A percentile compares a stretch with the other conserved stretches of the same genome.
Evolutionary conservation across 2,888 invertebrate genomes (phyloP).

Genomic region (Melangyna quadrimaculata): DNA sequence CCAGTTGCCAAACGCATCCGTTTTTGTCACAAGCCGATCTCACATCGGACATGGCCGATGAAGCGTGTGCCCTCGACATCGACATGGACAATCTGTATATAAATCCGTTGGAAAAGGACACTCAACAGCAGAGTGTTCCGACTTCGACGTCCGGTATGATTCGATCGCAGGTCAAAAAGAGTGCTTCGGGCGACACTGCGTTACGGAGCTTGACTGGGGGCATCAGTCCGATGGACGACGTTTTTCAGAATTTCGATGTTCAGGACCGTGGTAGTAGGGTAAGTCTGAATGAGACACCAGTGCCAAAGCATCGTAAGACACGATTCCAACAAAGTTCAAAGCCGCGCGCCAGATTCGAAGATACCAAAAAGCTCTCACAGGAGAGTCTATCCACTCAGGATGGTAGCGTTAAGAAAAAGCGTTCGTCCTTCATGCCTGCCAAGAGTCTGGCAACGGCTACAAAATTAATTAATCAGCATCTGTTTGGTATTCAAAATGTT

Average conservation of each 20-base stretch:
- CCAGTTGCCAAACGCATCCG: slow-evolving; percentile 97
- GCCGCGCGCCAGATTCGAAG: slow-evolving; percentile 81
- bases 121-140: slow-evolving; percentile 69
- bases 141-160: slow-evolving; percentile 81
- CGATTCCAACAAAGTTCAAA: slow-evolving; percentile 87
- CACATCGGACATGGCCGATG: slow-evolving; percentile 82
- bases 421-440: slow-evolving; percentile 84
- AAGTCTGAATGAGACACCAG: slow-evolving; percentile 85
- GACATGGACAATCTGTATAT: slow-evolving; percentile 93
- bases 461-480: slow-evolving; percentile 88
- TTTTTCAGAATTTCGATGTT: slow-evolving; percentile 82
- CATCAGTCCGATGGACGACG: slow-evolving; percentile 84
- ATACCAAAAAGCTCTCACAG: slow-evolving; percentile 82
- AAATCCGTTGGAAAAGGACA: slow-evolving; percentile 89
- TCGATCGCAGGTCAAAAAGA: slow-evolving; percentile 87
- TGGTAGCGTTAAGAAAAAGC: slow-evolving; percentile 80
- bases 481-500: slow-evolving; percentile 85
- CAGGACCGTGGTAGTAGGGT: slow-evolving; percentile 82
- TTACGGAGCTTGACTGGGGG: slow-evolving; percentile 84
- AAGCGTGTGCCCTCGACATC: slow-evolving; percentile 80
- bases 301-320: slow-evolving; percentile 92
- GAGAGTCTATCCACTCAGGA: slow-evolving; percentile 81
- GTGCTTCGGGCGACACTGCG: slow-evolving; percentile 89
- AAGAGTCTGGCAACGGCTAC: slow-evolving; percentile 87
- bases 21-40: slow-evolving; percentile 93